Evolutionary conservation across 2,113 vertebrate species (phyloP).

Genomic region (Myrmophylax atrothorax): DNA sequence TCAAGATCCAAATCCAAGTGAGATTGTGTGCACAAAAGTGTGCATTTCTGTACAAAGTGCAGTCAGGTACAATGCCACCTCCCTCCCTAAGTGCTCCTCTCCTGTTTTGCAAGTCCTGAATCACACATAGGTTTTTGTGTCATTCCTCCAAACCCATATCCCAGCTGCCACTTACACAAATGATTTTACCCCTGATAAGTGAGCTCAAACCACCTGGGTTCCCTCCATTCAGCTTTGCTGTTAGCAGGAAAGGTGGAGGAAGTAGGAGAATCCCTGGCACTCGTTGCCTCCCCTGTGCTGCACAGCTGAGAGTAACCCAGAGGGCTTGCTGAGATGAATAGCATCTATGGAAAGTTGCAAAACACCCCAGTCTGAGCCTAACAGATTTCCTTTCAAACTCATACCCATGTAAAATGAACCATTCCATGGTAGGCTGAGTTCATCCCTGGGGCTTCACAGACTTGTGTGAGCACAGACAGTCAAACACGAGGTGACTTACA

Average conservation of each 20-base stretch:
- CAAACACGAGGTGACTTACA: rapidly evolving
- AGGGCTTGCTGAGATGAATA: neutral
- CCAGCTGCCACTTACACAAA: neutral
- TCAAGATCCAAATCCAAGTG: rapidly evolving
- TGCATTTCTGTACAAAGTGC: rapidly evolving
- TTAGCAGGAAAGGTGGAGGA: neutral
- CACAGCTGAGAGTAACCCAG: neutral
- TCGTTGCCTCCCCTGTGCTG: neutral
- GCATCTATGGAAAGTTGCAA: neutral
- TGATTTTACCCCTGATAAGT: neutral
- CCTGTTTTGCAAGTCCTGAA: neutral
- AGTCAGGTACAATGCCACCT: rapidly evolving
- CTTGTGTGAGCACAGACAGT: rapidly evolving
- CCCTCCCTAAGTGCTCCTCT: neutral
- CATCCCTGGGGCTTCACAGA: neutral
- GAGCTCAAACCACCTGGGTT: neutral
- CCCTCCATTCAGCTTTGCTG: neutral
- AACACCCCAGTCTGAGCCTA: neutral
- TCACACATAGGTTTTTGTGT: neutral
- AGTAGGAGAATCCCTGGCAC: neutral
- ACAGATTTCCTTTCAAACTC: neutral
- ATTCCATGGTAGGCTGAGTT: rapidly evolving
- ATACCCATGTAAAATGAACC: rapidly evolving
- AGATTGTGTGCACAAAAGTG: rapidly evolving
- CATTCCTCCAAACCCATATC: neutral